Evolutionary conservation across 1,140 invertebrate genomes (phyloP).

Genomic region (Parasteatoda tepidariorum): DNA sequence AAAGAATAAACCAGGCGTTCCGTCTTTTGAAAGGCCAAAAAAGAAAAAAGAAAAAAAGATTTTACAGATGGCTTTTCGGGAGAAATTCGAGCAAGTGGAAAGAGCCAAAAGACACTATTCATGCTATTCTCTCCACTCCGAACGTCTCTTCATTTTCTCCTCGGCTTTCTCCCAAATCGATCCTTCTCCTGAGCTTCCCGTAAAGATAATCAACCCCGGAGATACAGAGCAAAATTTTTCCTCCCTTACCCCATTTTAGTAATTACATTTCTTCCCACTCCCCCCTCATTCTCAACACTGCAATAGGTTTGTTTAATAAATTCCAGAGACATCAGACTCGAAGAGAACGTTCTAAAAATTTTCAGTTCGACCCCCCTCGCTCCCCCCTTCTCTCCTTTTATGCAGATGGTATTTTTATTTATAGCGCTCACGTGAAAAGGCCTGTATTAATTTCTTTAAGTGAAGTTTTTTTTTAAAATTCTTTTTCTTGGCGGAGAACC

Average conservation of each 20-base stretch:
- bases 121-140: conserved; percentile 20
- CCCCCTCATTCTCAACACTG: conserved; percentile 9
- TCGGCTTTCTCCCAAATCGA: not conserved
- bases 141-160: conserved; percentile 35
- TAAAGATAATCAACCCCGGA: conserved; percentile 53
- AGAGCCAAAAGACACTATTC: conserved; percentile 45
- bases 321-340: conserved; percentile 20
- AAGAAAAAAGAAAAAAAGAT: too few relatives aligned
- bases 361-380: not conserved
- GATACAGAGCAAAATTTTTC: conserved; percentile 40
- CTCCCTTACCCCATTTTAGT: conserved; percentile 33
- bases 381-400: not conserved
- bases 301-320: conserved; percentile 61
- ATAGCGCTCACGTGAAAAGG: conserved; percentile 24
- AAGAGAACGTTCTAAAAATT: not conserved
- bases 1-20: too few relatives aligned
- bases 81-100: conserved; percentile 46
- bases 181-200: not conserved
- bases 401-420: conserved; percentile 54
- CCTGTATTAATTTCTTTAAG: conserved; percentile 53
- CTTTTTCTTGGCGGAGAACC: not conserved
- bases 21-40: too few relatives aligned
- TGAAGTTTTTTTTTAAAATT: not conserved
- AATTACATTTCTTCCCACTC: conserved; percentile 50
- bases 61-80: conserved; percentile 54